A percentile compares a stretch with the other conserved stretches of the same genome.
Evolutionary conservation across 2,888 invertebrate genomes (phyloP).

Genomic region (Heliconius cydno): DNA sequence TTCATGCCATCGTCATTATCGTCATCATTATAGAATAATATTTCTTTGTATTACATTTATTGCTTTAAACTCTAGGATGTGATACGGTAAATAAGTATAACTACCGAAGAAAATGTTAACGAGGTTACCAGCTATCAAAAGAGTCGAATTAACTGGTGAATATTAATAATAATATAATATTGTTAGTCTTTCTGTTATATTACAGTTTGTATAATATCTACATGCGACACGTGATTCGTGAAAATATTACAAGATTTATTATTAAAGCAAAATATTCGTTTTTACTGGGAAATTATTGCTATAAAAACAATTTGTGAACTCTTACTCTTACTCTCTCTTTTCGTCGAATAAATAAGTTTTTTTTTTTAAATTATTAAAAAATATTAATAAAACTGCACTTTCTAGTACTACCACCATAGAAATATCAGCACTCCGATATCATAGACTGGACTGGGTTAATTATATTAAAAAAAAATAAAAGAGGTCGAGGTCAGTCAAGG

Average conservation of each 20-base stretch:
- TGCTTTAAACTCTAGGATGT: neutral
- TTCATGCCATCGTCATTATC: neutral
- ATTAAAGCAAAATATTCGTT: no score
- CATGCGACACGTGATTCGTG: neutral
- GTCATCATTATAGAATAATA: neutral
- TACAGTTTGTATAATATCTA: neutral
- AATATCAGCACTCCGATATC: no score
- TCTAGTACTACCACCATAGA: no score
- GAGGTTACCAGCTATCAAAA: neutral
- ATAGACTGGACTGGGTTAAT: constrained; percentile 1
- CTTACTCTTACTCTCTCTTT: no score
- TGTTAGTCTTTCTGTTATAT: neutral
- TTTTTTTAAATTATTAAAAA: no score
- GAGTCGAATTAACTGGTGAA: neutral
- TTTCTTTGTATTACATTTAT: neutral
- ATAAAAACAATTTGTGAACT: neutral
- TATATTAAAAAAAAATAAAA: constrained; percentile 5
- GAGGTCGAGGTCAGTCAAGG: constrained; percentile 29
- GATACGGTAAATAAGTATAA: neutral
- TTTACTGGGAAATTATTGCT: neutral
- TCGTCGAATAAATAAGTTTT: no score
- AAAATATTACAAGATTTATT: neutral
- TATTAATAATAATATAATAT: neutral
- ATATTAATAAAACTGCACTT: no score
- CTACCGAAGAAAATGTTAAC: neutral